A percentile compares a stretch with the other conserved stretches of the same genome.
Conservation (phyloP, 2,113 vertebrate genomes). For the Coreoperca whiteheadi region DNA sequence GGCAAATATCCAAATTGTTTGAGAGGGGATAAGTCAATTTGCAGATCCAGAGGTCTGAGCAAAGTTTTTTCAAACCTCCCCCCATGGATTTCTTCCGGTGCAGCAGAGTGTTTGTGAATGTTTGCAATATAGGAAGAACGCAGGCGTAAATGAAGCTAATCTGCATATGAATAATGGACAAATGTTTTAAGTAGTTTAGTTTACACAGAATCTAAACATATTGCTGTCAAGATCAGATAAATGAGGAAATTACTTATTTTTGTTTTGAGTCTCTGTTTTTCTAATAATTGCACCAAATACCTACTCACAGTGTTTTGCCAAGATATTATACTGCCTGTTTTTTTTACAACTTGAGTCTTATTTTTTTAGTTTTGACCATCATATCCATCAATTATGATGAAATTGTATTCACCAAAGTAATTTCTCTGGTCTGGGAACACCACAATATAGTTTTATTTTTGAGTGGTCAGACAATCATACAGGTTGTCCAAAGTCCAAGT, state of each 20-base stretch:
- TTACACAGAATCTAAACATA: not conserved
- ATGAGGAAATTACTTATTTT: not conserved
- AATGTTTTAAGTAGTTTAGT: constrained; percentile 8
- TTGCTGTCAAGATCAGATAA: not conserved
- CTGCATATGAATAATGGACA: constrained; percentile 11
- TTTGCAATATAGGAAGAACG: not conserved
- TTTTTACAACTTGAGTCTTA: too few relatives aligned
- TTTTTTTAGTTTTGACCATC: too few relatives aligned
- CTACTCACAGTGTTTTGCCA: not conserved
- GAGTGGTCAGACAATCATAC: not conserved
- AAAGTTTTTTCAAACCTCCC: too few relatives aligned
- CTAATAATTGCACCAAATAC: not conserved
- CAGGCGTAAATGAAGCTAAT: constrained; percentile 5
- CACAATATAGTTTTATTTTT: not conserved
- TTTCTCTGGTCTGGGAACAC: not conserved
- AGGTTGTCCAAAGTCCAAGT: not conserved
- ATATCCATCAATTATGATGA: too few relatives aligned
- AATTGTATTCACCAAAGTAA: not conserved
- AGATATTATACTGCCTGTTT: not conserved
- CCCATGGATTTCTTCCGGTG: too few relatives aligned
- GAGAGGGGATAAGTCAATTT: too few relatives aligned
- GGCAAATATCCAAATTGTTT: too few relatives aligned
- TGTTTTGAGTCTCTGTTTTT: not conserved
- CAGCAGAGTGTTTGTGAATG: too few relatives aligned
- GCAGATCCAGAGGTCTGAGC: too few relatives aligned